Evolutionary conservation across 2,797 vertebrate species (phyloP), one percentile per base, ranked within the genome.

Genomic region (Hylomyscus alleni): DNA sequence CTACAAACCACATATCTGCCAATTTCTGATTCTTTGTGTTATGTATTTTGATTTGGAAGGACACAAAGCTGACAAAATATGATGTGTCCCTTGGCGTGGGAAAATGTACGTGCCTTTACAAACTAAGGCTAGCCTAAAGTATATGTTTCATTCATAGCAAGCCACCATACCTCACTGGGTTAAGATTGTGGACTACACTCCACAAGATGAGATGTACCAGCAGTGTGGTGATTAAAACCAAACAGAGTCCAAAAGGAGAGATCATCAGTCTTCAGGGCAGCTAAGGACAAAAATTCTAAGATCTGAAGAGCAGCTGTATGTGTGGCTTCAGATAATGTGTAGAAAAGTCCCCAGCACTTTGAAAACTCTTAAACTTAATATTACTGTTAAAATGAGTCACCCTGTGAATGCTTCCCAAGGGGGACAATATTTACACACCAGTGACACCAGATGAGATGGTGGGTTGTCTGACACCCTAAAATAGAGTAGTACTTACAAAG

Each of bases 1-100:
- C 88, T 82, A 85, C 88, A 97, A 97, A 92, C 89, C 83, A 93
- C 56, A 95, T 31, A 90, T 69, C 90, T 94, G 75, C 76, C 82
- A 93, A 82, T 62, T 84, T 93, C 78, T n/a, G 65, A 83, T 95
- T 97, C 82, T 91, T 95, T 76, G 56, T 90, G 62, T 90, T 97
- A 80, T 92, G 5, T 77, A 91, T 97, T 96, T 96, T 97, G 67
- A 93, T 96, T 93, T 93, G 58, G 37, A 47, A 94, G 91, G 83
- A 75, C 60, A 84, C 19, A 86, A 94, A 95, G 34, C 54, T 92
- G 93, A 94, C 52, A 96, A 83, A 96, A 84, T n/a, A 91, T 73
- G 69, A 89, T 81, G 37, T 62, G 34, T 87, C 31, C 80, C 20
- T 15, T 65, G 54, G 50, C 67, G 31, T 89, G 58, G 75, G 24